phyloP scores from a whole-genome alignment of 2,888 invertebrate species.

The Acleris emargana region DNA sequence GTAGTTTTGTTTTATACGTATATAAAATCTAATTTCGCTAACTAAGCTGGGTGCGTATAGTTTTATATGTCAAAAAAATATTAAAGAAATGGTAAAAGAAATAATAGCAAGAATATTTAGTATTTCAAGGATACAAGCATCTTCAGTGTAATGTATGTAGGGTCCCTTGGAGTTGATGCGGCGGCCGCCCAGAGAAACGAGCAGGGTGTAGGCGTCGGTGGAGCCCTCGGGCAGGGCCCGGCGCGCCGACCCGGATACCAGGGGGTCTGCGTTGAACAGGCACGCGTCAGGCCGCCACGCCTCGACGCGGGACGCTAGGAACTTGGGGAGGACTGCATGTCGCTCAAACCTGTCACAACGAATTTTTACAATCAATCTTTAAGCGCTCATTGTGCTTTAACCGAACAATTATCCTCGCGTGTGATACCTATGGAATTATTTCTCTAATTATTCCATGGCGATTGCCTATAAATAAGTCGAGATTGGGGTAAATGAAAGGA shows the following conservation, averaged over 20 bases:
- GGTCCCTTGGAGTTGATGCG: slow-evolving; percentile 87
- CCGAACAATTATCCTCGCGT: too few relatives aligned
- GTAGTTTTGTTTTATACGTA: not conserved
- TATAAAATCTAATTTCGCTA: too few relatives aligned
- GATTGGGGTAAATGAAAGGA: too few relatives aligned
- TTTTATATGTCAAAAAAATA: too few relatives aligned
- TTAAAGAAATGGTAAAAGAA: not conserved
- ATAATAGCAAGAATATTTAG: not conserved
- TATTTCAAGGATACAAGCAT: slow-evolving; percentile 93
- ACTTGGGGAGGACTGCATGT: slow-evolving; percentile 97
- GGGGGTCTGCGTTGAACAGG: slow-evolving; percentile 95
- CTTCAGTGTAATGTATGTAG: slow-evolving; percentile 94
- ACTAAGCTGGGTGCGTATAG: too few relatives aligned
- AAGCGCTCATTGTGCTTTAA: too few relatives aligned
- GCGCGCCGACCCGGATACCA: slow-evolving; percentile 93
- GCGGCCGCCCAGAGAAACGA: slow-evolving; percentile 96
- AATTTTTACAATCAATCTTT: too few relatives aligned
- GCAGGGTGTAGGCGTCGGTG: slow-evolving; percentile 91
- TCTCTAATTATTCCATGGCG: too few relatives aligned
- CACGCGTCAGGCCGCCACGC: slow-evolving; percentile 94
- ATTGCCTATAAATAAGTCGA: too few relatives aligned
- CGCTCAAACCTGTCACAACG: slow-evolving; percentile 89
- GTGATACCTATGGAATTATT: too few relatives aligned
- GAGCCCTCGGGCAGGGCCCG: slow-evolving; percentile 92
- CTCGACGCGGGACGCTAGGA: slow-evolving; percentile 93